Base-by-base conservation (phyloP, 2,888 invertebrate species). In the Aproaerema taeniolella region DNA sequence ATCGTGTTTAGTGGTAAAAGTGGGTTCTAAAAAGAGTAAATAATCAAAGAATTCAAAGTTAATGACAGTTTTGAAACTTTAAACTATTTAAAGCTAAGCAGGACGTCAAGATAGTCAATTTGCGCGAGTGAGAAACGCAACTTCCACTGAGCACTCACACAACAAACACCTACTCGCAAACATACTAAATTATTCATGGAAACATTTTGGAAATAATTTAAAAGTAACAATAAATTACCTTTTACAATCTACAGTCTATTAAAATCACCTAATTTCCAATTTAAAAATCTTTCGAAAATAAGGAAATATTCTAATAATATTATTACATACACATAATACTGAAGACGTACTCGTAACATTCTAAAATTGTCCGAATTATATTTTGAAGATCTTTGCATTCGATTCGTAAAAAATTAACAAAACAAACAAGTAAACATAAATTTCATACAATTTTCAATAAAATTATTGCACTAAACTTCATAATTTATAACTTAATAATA, bases 151-250 rank as follows among this genome's bases (percentile, higher is more conserved):
- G n/a, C n/a, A n/a, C n/a, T n/a, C n/a, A n/a, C n/a, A n/a, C n/a
- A n/a, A n/a, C n/a, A 66, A 58, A 64, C 63, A 63, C 57, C 61
- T 65, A 71, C 65, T 57, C 67, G 58, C 60, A 64, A 59, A 60
- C 55, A 60, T 48, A 49, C 64, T 65, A 72, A 69, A 54, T 43
- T 43, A 55, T 55, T 63, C 61, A 66, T 76, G 72, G 71, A 80
- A 77, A 75, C 63, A 68, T 75, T 75, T 77, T 75, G 73, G 77
- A 75, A 79, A 83, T 75, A 69, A 73, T 80, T 78, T 74, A 72
- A 75, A 76, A 81, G 80, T 81, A 83, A 83, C 78, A 82, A 83
- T 80, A 83, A 81, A 81, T 81, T 82, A 83, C 78, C 68, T 68
- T 67, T 58, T 60, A 14, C 15, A 31, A 70, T 64, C 74, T 79